Conservation (phyloP, 2,797 vertebrate species). For the Sebastes umbrosus region DNA sequence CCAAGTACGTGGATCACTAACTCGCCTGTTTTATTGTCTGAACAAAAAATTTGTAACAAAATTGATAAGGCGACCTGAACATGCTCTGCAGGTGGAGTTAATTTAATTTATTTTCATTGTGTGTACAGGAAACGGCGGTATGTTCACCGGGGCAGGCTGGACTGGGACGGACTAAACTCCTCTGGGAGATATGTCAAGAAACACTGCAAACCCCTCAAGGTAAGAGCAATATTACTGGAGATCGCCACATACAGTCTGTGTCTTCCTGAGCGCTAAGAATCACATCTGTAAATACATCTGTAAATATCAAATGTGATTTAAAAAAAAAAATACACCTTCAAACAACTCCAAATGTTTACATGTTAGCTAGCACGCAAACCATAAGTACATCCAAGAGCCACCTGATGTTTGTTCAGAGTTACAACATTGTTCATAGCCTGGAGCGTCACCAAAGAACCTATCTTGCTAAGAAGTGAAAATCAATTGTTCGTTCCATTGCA, state of each 20-base stretch:
- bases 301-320: neutral
- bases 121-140: conserved; percentile 85
- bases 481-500: no score
- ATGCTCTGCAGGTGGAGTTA: neutral
- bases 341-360: no score
- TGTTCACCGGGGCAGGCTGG: conserved; percentile 82
- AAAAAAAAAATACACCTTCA: neutral
- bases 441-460: no score
- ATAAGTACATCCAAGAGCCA: no score
- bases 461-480: no score
- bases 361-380: no score
- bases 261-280: neutral
- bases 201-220: conserved; percentile 89
- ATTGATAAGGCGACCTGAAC: neutral
- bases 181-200: conserved; percentile 86
- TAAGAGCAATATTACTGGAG: conserved; percentile 48
- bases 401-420: no score
- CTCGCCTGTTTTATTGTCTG: neutral
- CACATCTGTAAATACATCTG: neutral
- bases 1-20: conserved; percentile 73
- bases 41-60: neutral
- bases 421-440: no score
- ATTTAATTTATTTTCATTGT: neutral
- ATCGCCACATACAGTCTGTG: neutral
- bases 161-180: conserved; percentile 88